phyloP scores from a whole-genome alignment of 1,140 invertebrate species.

The Papilio polyxenes region DNA sequence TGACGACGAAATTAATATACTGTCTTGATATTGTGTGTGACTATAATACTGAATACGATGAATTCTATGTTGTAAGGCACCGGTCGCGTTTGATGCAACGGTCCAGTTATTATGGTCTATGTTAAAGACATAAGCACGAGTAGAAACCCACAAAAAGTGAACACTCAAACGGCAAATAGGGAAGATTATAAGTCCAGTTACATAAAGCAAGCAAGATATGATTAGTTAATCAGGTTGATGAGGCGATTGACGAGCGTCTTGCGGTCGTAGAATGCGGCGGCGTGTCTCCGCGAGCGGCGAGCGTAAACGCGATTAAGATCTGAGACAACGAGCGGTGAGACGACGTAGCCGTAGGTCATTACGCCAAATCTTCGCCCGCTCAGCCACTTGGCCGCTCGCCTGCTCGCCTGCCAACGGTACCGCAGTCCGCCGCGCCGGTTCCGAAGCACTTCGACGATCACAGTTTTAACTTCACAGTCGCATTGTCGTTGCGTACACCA shows the following conservation, averaged over 20 bases:
- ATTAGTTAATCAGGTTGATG: constrained; percentile 49
- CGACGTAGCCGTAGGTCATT: constrained; percentile 62
- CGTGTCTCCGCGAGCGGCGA: constrained; percentile 44
- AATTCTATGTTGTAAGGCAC: neutral
- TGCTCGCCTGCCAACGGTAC: constrained; percentile 48
- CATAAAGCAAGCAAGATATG: constrained; percentile 44
- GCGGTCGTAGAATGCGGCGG: constrained; percentile 45
- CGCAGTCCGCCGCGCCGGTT: neutral
- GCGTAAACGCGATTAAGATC: constrained; percentile 59
- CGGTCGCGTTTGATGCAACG: neutral
- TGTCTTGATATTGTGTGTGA: neutral
- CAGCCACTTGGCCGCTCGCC: constrained; percentile 32
- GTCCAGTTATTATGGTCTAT: constrained; percentile 24
- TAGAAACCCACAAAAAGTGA: constrained; percentile 10
- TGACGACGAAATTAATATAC: neutral
- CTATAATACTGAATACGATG: neutral
- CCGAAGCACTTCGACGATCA: constrained; percentile 13
- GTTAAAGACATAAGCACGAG: neutral
- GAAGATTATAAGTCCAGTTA: constrained; percentile 45
- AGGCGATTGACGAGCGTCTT: constrained; percentile 48
- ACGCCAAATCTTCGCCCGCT: constrained; percentile 62
- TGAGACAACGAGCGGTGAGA: constrained; percentile 56
- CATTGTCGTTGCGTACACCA: constrained; percentile 30
- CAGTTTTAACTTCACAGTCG: constrained; percentile 11
- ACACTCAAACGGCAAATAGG: constrained; percentile 27